Percentiles rank a stretch among this genome's conserved stretches.
phyloP scores from a whole-genome alignment of 2,113 vertebrate species.

The Forbesichthys papilliferus region DNA sequence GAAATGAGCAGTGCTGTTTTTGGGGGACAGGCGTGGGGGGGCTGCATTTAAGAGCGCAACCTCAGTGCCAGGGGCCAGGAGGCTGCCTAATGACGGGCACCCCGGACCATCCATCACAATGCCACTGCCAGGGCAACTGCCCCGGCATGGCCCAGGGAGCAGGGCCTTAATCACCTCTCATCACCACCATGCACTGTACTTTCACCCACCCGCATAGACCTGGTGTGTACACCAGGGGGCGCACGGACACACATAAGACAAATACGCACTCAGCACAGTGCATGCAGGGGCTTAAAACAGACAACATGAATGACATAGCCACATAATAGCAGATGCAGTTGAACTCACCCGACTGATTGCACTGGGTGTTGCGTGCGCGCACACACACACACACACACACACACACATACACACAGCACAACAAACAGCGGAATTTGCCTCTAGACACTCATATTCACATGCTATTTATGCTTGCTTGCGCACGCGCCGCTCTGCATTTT shows the following conservation, averaged over 20 bases:
- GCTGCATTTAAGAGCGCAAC: constrained; percentile 76
- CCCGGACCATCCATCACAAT: constrained; percentile 74
- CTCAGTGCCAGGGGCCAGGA: constrained; percentile 76
- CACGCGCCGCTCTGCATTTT: constrained; percentile 9
- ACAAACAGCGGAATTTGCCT: constrained; percentile 60
- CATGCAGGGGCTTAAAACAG: constrained; percentile 32
- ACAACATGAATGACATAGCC: constrained; percentile 57
- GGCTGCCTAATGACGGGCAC: constrained; percentile 79
- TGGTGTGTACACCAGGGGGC: constrained; percentile 1
- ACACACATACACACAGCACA: constrained; percentile 35
- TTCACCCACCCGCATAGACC: constrained; percentile 1
- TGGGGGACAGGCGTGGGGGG: constrained; percentile 62
- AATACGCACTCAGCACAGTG: not conserved
- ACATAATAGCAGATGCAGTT: constrained; percentile 51
- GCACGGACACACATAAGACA: constrained; percentile 19
- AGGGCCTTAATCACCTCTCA: constrained; percentile 64
- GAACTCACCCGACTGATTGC: constrained; percentile 64
- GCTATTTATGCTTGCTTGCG: constrained; percentile 62
- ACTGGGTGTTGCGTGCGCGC: constrained; percentile 59
- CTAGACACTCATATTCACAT: constrained; percentile 61
- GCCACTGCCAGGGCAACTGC: constrained; percentile 68
- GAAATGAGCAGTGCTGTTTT: constrained; percentile 75
- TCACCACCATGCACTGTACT: constrained; percentile 43
- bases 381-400: constrained; percentile 44
- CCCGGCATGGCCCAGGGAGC: constrained; percentile 51